Conservation (phyloP, 2,113 vertebrate genomes). For the Perognathus longimembris region DNA sequence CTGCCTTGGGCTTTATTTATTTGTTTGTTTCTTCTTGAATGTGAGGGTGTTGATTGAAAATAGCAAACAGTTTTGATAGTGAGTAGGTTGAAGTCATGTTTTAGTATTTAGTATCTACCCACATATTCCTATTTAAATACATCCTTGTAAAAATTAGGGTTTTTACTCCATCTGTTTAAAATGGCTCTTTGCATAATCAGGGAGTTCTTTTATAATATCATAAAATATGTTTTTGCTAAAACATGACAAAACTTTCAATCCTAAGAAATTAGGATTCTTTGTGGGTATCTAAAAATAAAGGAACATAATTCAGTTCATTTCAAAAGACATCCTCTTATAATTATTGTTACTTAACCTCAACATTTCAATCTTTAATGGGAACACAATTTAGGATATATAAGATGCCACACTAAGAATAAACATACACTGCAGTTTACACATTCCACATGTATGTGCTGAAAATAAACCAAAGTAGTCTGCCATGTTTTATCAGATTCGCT, state of each 20-base stretch:
- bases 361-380: constrained; percentile 62
- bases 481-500: neutral
- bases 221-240: constrained; percentile 61
- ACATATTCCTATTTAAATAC: constrained; percentile 78
- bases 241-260: constrained; percentile 12
- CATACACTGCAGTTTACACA: constrained; percentile 29
- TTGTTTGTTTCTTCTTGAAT: constrained; percentile 56
- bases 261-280: constrained; percentile 66
- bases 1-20: constrained; percentile 45
- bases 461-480: neutral
- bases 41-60: constrained; percentile 64
- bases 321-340: neutral
- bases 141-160: constrained; percentile 71
- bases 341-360: neutral
- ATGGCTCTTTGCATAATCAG: constrained; percentile 68
- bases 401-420: constrained; percentile 38
- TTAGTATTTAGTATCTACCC: constrained; percentile 69
- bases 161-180: constrained; percentile 79
- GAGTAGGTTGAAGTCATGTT: constrained; percentile 56
- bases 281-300: constrained; percentile 45
- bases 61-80: constrained; percentile 66
- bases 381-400: constrained; percentile 56
- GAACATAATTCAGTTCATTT: constrained; percentile 51
- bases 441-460: constrained; percentile 24
- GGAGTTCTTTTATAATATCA: constrained; percentile 72